These are phyloP conservation scores for Tarsius wallacei DNA, from an alignment of 2,797 vertebrate genomes.

Conservation along the genomic window DNA sequence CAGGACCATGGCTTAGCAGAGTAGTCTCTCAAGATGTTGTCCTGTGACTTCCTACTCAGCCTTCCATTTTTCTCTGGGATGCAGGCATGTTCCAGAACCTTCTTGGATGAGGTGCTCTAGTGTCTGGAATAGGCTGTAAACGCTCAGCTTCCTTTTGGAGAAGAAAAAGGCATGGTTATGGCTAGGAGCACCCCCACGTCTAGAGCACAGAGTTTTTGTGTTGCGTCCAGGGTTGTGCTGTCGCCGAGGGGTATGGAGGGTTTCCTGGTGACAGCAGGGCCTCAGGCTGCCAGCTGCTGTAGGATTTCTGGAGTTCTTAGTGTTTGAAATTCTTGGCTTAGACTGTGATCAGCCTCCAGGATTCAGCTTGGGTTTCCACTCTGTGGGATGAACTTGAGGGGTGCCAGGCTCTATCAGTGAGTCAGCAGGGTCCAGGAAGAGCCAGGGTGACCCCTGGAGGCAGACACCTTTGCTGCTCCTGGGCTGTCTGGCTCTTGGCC, in stretches of 20 bases:
- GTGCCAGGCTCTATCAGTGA: background rate
- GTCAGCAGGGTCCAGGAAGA: background rate
- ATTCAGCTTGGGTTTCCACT: background rate
- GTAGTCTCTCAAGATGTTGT: background rate
- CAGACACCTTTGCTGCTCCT: background rate
- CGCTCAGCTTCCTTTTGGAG: background rate
- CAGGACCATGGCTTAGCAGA: no score
- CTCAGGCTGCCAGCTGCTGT: no score
- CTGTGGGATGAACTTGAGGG: background rate
- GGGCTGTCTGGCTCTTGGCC: background rate
- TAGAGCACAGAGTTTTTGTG: background rate
- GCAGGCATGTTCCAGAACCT: background rate
- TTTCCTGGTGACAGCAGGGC: background rate
- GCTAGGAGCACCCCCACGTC: fast-evolving
- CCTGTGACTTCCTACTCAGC: background rate
- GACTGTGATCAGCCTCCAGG: background rate
- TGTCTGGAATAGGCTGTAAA: background rate
- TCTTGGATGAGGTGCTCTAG: background rate
- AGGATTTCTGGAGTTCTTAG: background rate
- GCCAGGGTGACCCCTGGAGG: slow-evolving; percentile 8
- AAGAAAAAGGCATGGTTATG: background rate
- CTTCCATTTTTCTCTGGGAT: background rate
- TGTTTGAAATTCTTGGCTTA: background rate
- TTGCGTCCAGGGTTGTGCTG: fast-evolving
- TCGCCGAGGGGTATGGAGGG: fast-evolving